Evolutionary conservation across 1,140 invertebrate species (phyloP).

Genomic region (Bombus pyrosoma): DNA sequence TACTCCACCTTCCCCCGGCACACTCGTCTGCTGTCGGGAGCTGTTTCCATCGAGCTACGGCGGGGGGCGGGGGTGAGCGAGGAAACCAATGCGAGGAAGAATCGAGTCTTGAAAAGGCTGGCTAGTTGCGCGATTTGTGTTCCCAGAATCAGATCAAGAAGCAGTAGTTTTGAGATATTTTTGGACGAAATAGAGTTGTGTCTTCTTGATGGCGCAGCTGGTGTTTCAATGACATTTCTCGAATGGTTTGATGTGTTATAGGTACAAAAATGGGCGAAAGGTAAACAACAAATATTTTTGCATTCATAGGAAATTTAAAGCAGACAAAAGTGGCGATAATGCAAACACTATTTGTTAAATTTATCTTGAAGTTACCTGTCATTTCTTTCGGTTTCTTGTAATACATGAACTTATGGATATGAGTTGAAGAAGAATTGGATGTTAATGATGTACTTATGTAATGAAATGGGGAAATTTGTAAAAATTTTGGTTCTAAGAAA

Average conservation of each 20-base stretch:
- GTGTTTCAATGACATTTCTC: background rate
- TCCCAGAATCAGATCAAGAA: background rate
- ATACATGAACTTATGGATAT: too few species aligned
- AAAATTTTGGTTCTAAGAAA: too few species aligned
- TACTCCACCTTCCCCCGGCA: constrained; percentile 54
- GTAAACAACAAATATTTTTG: background rate
- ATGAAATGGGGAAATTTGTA: too few species aligned
- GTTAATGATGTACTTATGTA: too few species aligned
- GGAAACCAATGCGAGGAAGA: background rate
- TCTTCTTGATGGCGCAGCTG: too few species aligned
- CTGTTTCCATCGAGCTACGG: constrained; percentile 46
- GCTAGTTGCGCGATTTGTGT: background rate
- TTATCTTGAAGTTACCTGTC: background rate
- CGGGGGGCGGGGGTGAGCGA: constrained; percentile 1
- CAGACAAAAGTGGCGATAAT: too few species aligned
- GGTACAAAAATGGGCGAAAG: background rate
- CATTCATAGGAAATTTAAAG: background rate
- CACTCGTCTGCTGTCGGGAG: constrained; percentile 46
- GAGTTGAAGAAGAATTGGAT: too few species aligned
- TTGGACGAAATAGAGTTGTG: background rate
- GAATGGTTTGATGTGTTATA: background rate
- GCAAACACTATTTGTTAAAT: background rate
- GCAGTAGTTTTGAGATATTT: background rate
- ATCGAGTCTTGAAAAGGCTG: background rate
- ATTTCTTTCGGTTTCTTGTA: too few species aligned